These are phyloP conservation scores for Uropetala carovei DNA, from an alignment of 2,888 invertebrate genomes.

Conservation along the genomic window DNA sequence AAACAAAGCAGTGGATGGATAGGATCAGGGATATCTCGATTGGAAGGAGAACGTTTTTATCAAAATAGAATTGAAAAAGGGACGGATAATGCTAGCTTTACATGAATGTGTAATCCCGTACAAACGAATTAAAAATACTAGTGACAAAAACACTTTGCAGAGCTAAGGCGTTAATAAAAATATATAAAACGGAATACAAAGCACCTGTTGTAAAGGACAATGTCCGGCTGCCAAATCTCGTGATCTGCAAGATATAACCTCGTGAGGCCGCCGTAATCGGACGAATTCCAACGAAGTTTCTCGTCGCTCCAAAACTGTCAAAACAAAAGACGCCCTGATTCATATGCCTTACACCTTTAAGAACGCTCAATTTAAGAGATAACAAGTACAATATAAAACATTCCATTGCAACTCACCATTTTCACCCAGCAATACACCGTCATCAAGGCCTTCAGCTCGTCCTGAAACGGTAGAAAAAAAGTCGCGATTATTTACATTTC, in stretches of 20 bases:
- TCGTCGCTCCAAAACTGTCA: conserved; percentile 85
- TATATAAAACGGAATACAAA: background rate
- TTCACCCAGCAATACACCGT: conserved; percentile 79
- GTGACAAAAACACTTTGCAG: too few relatives aligned
- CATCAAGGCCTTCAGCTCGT: conserved; percentile 81
- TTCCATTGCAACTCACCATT: conserved; percentile 77
- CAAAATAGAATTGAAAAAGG: too few relatives aligned
- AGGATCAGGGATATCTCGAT: too few relatives aligned
- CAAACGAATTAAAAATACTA: too few relatives aligned
- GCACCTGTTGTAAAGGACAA: conserved; percentile 81
- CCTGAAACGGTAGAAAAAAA: conserved; percentile 71
- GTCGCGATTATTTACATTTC: too few relatives aligned
- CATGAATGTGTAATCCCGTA: too few relatives aligned
- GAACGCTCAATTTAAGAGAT: too few relatives aligned
- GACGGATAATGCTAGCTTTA: too few relatives aligned
- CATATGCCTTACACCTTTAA: too few relatives aligned
- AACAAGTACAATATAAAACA: background rate
- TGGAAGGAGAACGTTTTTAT: too few relatives aligned
- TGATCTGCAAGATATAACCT: conserved; percentile 81
- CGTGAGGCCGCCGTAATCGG: conserved; percentile 81
- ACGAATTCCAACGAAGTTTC: conserved; percentile 84
- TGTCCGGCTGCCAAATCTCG: conserved; percentile 88
- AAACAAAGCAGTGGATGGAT: too few relatives aligned
- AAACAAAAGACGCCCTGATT: background rate
- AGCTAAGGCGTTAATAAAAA: background rate